These are phyloP conservation scores for Lytechinus variegatus DNA, from an alignment of 35 echinoderm and acorn worm genomes.

Conservation along the genomic window DNA sequence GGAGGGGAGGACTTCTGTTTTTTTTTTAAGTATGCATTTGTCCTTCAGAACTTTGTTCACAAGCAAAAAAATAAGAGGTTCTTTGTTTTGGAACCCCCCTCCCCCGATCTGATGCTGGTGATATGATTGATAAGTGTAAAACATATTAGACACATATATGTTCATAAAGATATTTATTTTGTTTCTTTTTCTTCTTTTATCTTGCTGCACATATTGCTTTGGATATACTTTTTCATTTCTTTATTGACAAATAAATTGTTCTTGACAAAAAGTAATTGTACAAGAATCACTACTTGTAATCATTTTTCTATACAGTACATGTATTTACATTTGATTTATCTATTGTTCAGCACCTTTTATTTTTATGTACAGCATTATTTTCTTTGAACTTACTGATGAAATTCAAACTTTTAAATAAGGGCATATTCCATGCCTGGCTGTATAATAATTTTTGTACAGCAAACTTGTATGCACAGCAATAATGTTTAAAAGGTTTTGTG, in stretches of 20 bases:
- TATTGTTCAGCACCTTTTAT: not conserved
- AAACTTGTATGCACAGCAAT: slow-evolving; percentile 10
- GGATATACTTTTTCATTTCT: not conserved
- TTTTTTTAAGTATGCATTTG: not conserved
- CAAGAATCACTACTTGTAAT: too few relatives aligned
- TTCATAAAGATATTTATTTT: not conserved
- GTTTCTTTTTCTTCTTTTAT: not conserved
- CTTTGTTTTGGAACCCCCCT: too few relatives aligned
- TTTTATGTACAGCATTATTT: not conserved
- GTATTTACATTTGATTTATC: too few relatives aligned
- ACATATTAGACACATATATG: not conserved
- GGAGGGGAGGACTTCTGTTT: not conserved
- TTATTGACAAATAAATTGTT: not conserved
- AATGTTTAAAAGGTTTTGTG: not conserved
- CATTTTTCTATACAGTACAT: too few relatives aligned
- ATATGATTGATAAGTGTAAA: too few relatives aligned
- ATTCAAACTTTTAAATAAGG: not conserved
- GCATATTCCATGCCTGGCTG: not conserved
- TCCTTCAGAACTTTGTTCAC: not conserved
- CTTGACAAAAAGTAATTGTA: not conserved
- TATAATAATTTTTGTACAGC: not conserved
- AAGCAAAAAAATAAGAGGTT: too few relatives aligned
- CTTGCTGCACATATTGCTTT: not conserved
- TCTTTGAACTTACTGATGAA: not conserved
- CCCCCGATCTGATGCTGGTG: too few relatives aligned